These are phyloP conservation scores for Drosophila azteca DNA, from an alignment of 1,140 invertebrate species.

Conservation along the genomic window DNA sequence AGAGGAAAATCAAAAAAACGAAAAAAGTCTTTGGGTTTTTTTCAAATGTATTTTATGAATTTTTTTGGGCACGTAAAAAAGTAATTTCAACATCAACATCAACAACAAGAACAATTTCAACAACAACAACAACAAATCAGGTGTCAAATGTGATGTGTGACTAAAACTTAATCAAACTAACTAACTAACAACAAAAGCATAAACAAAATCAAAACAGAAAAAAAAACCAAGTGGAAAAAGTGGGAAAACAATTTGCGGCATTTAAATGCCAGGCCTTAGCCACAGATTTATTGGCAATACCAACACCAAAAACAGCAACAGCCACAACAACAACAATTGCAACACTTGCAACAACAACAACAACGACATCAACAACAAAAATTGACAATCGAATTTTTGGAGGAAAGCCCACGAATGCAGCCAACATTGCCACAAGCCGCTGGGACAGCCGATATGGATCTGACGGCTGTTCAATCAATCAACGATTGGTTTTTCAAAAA, in stretches of 20 bases:
- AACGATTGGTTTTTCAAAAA: conserved; percentile 96
- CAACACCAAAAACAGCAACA: conserved; percentile 6
- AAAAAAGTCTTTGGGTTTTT: conserved; percentile 38
- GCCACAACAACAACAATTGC: conserved; percentile 10
- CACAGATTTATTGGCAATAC: conserved; percentile 18
- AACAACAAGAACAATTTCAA: background rate
- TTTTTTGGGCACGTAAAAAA: conserved; percentile 76
- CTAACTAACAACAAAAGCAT: background rate
- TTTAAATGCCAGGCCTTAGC: conserved; percentile 15
- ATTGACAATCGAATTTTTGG: conserved; percentile 14
- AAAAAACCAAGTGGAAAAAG: conserved; percentile 3
- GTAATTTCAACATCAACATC: conserved; percentile 20
- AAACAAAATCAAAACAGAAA: background rate
- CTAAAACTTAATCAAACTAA: conserved; percentile 31
- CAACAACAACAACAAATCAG: conserved; percentile 27
- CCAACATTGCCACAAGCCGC: conserved; percentile 86
- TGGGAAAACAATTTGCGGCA: conserved; percentile 3
- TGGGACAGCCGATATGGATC: conserved; percentile 90
- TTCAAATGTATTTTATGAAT: conserved; percentile 53
- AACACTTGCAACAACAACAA: conserved; percentile 12
- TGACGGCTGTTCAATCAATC: conserved; percentile 94
- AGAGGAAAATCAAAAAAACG: conserved; percentile 16
- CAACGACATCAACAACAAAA: background rate
- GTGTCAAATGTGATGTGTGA: conserved; percentile 31
- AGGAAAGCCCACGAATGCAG: conserved; percentile 87